Conservation (phyloP, 2,888 invertebrate genomes). For the Ariolimax columbianus region DNA sequence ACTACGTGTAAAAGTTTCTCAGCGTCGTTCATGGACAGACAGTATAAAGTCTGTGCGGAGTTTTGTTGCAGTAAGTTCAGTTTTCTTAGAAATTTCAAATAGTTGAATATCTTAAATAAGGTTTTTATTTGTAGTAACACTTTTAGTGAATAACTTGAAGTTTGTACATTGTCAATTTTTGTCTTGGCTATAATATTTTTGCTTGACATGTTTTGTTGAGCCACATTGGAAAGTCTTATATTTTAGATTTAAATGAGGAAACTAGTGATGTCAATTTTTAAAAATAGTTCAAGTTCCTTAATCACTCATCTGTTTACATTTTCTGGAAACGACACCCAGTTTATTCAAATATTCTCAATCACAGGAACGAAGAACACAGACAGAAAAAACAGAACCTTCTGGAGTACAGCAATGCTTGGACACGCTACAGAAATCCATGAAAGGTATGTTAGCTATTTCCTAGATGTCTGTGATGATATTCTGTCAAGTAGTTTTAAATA, state of each 20-base stretch:
- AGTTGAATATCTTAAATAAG: background rate
- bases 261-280: no score
- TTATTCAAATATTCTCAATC: background rate
- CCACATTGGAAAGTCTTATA: no score
- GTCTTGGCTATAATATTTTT: background rate
- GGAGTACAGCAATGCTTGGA: constrained; percentile 94
- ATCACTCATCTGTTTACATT: no score
- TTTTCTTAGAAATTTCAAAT: background rate
- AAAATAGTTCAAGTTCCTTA: no score
- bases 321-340: background rate
- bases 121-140: background rate
- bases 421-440: constrained; percentile 94
- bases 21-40: constrained; percentile 89
- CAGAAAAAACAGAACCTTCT: constrained; percentile 90
- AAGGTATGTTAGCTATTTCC: constrained; percentile 78
- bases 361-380: constrained; percentile 92
- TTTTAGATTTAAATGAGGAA: no score
- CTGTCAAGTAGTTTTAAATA: no score
- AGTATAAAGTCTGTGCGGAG: constrained; percentile 92
- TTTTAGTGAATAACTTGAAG: background rate
- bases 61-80: constrained; percentile 81
- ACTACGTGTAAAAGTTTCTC: constrained; percentile 84
- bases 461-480: background rate
- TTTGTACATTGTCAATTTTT: background rate
- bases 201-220: background rate